phyloP scores from a whole-genome alignment of 1,140 invertebrate genomes.

The Drosophila varians region DNA sequence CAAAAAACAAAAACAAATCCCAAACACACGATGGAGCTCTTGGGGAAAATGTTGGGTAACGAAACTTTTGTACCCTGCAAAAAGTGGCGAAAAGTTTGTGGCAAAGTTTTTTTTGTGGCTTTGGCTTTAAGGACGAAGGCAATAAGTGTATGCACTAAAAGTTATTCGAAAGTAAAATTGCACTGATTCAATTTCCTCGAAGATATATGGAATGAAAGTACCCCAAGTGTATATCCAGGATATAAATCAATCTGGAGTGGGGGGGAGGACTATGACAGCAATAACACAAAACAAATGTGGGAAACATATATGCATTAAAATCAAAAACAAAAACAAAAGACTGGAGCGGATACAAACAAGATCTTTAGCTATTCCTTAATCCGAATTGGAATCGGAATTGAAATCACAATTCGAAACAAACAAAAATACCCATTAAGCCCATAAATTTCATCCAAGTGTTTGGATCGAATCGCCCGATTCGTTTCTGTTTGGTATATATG shows the following conservation, averaged over 20 bases:
- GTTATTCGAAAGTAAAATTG: background rate
- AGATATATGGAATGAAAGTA: background rate
- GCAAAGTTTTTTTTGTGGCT: background rate
- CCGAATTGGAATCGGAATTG: background rate
- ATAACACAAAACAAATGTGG: slow-evolving; percentile 49
- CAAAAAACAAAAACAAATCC: slow-evolving; percentile 40
- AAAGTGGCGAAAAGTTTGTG: background rate
- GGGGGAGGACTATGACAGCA: slow-evolving; percentile 1
- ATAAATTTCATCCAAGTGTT: slow-evolving; percentile 32
- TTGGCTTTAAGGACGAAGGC: background rate
- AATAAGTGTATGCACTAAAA: background rate
- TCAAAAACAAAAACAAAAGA: slow-evolving; percentile 8
- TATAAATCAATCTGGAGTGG: background rate
- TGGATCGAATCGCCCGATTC: slow-evolving; percentile 12
- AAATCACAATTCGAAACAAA: background rate
- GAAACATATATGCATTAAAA: slow-evolving; percentile 11
- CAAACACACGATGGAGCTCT: slow-evolving; percentile 31
- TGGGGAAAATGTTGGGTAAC: slow-evolving; percentile 2
- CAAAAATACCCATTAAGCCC: slow-evolving; percentile 29
- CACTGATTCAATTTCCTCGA: background rate
- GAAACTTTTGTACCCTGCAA: slow-evolving; percentile 26
- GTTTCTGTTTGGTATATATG: background rate
- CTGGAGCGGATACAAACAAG: background rate
- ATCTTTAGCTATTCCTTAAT: slow-evolving; percentile 6
- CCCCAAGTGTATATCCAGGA: background rate